phyloP scores from a whole-genome alignment of 2,113 vertebrate species.

The Pycnonotus jocosus region DNA sequence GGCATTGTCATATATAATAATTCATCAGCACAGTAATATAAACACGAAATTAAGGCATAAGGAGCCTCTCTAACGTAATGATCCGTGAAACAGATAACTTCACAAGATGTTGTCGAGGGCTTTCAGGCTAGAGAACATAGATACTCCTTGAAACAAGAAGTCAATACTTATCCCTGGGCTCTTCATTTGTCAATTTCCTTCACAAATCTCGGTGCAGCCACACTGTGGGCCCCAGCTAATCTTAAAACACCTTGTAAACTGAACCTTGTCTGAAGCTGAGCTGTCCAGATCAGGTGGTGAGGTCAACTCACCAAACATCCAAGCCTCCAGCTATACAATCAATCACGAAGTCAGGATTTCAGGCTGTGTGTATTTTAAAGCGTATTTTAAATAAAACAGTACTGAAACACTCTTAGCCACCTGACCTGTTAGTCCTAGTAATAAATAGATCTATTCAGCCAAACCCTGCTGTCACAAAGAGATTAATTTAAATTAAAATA shows the following conservation, averaged over 20 bases:
- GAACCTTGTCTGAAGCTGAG: background rate
- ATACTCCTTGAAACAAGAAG: background rate
- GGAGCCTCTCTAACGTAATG: background rate
- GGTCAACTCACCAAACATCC: background rate
- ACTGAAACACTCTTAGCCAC: background rate
- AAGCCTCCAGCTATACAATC: background rate
- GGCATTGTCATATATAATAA: background rate
- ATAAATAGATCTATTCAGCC: background rate
- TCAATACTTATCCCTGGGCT: conserved; percentile 6
- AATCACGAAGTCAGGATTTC: conserved; percentile 1
- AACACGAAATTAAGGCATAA: conserved; percentile 11
- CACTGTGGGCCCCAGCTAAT: background rate
- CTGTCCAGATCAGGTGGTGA: background rate
- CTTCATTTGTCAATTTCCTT: background rate
- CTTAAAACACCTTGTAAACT: conserved; percentile 1
- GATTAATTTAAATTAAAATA: background rate
- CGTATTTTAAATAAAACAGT: background rate
- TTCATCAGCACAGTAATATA: background rate
- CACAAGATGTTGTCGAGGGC: background rate
- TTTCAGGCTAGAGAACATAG: conserved; percentile 3
- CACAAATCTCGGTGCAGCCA: background rate
- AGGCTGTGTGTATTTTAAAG: background rate
- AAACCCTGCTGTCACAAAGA: background rate
- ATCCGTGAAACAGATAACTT: background rate
- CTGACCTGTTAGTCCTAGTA: background rate